These are phyloP conservation scores for Gnathonemus echidnorhynchus DNA, from an alignment of 2,113 vertebrate species.

Conservation along the genomic window DNA sequence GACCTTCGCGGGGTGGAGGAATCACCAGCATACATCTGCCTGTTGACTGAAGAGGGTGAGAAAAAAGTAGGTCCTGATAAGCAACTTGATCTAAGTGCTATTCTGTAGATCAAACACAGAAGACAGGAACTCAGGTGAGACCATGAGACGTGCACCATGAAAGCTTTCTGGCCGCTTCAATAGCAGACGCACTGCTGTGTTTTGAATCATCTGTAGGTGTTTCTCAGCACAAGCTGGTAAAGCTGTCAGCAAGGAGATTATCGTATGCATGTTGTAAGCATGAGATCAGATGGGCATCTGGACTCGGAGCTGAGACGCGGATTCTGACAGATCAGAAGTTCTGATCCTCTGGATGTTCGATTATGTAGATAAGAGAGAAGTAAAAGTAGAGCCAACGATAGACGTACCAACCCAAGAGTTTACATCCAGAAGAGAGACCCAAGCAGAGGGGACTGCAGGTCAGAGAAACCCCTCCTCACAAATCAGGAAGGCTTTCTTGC, in stretches of 20 bases:
- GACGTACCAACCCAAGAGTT: not conserved
- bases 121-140: not conserved
- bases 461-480: not conserved
- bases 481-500: not conserved
- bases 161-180: not conserved
- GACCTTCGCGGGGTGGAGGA: not conserved
- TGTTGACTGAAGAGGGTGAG: not conserved
- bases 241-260: not conserved
- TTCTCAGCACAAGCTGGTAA: not conserved
- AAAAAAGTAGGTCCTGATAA: not conserved
- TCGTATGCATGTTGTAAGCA: not conserved
- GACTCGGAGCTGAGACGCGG: not conserved
- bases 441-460: not conserved
- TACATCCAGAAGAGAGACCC: not conserved
- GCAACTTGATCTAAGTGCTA: not conserved
- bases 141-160: not conserved
- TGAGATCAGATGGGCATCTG: not conserved
- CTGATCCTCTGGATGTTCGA: not conserved
- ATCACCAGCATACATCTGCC: not conserved
- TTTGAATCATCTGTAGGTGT: not conserved
- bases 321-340: not conserved
- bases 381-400: not conserved
- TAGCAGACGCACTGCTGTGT: not conserved
- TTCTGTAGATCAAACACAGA: not conserved
- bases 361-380: not conserved